These are phyloP conservation scores for Delphinus delphis DNA, from an alignment of 2,113 vertebrate genomes.

Conservation along the genomic window DNA sequence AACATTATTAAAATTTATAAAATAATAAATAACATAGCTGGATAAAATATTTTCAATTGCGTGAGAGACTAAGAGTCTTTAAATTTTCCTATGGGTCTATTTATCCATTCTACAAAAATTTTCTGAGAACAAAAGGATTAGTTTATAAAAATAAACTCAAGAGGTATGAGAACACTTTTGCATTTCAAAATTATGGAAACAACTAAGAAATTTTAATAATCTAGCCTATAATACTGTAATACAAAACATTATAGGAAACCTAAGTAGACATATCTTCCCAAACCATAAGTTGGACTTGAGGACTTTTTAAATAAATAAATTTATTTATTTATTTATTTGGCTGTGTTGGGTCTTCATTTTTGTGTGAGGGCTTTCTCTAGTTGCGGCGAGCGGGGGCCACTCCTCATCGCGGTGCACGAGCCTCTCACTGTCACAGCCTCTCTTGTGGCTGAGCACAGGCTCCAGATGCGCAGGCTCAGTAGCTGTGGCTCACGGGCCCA, in stretches of 20 bases:
- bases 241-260: not conserved
- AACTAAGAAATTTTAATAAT: not conserved
- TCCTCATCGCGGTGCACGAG: accelerated
- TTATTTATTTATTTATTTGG: no score
- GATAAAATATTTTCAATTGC: not conserved
- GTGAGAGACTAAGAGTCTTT: not conserved
- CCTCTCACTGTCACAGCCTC: no score
- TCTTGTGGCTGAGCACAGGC: no score
- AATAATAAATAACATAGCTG: not conserved
- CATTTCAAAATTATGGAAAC: not conserved
- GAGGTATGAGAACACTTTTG: not conserved
- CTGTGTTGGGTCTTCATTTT: no score
- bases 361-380: no score
- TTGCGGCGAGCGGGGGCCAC: no score
- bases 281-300: not conserved
- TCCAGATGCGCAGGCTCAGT: no score
- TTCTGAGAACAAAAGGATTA: not conserved
- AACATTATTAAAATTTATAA: not conserved
- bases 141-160: not conserved
- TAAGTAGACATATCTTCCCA: not conserved
- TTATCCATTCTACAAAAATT: not conserved
- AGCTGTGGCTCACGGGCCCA: no score
- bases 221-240: not conserved
- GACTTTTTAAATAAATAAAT: not conserved
- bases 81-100: not conserved